Base-by-base conservation (phyloP, 1,140 invertebrate genomes). In the Muscidifurax raptorellus region DNA sequence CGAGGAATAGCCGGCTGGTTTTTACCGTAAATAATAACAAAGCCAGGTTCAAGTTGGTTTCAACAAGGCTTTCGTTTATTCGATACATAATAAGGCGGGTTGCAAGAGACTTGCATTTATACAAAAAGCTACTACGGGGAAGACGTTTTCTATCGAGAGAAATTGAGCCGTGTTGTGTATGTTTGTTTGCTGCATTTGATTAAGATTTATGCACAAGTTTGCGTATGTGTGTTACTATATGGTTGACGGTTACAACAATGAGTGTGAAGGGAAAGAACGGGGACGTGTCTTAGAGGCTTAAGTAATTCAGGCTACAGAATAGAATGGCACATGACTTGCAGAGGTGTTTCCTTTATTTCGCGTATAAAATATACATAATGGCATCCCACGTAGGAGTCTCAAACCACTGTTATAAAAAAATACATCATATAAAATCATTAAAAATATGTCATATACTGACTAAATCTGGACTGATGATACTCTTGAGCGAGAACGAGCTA, bases 341-440 rank as follows among this genome's bases (percentile, higher is more conserved):
- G 90, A 90, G 84, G 84, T 86, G 87, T 91, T 91, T 89, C 75
- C 85, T 90, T 91, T 91, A 90, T 92, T 92, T 91, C 89, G 83
- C 88, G 89, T 91, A 91, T 90, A 90, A 91, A 91, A 91, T 91
- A 91, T 91, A 91, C 91, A 92, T 91, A 91, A 92, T 92, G 91
- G 91, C 91, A 91, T 92, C 90, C 90, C 88, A 90, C 88, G 86
- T 87, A 89, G 90, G 88, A 91, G 87, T 91, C 87, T 89, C 86
- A 88, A 90, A 91, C 89, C 90, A 91, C 90, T 91, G 88, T 91
- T 90, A 89, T 88, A 90, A 89, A 90, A 59, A 89, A 90, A 87
- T 85, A 87, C 85, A 88, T 87, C 88, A 87, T 90, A 88, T 86
- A 86, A 74, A 86, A 87, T 86, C 44, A 87, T 87, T 86, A 86